A percentile compares a stretch with the other conserved stretches of the same genome.
Evolutionary conservation across 2,797 vertebrate species (phyloP).

Genomic region (Salarias fasciatus): DNA sequence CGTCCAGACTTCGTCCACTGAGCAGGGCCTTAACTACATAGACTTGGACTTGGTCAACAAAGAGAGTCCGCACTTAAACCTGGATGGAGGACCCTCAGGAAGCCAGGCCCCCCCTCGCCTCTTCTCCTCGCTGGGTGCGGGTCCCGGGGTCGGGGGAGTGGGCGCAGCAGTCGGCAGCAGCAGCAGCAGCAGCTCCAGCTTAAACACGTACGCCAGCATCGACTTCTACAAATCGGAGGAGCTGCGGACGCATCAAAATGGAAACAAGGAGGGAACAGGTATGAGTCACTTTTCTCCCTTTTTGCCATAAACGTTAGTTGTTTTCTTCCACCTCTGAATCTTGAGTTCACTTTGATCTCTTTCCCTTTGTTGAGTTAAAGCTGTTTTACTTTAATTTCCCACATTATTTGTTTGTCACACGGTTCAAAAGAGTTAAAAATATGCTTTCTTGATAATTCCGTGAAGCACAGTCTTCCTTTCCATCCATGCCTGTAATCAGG

Average conservation of each 20-base stretch:
- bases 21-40: conserved; percentile 86
- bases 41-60: conserved; percentile 84
- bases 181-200: conserved; percentile 62
- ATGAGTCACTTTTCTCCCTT: conserved; percentile 9
- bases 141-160: conserved; percentile 47
- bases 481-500: conserved; percentile 57
- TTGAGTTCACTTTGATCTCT: not conserved
- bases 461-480: conserved; percentile 31
- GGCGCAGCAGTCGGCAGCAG: conserved; percentile 54
- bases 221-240: conserved; percentile 87
- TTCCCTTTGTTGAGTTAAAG: not conserved
- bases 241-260: conserved; percentile 80
- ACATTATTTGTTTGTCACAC: conserved; percentile 5
- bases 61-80: conserved; percentile 65
- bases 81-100: conserved; percentile 73
- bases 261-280: conserved; percentile 83
- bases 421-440: conserved; percentile 28
- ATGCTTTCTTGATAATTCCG: conserved; percentile 55
- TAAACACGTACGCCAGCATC: conserved; percentile 86
- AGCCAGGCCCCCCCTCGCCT: conserved; percentile 77
- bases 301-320: too few species aligned
- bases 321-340: too few species aligned
- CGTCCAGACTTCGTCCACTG: conserved; percentile 62
- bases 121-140: conserved; percentile 73
- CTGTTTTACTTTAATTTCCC: not conserved